These are phyloP conservation scores for Pollenia angustigena DNA, from an alignment of 2,888 invertebrate genomes.

Conservation along the genomic window DNA sequence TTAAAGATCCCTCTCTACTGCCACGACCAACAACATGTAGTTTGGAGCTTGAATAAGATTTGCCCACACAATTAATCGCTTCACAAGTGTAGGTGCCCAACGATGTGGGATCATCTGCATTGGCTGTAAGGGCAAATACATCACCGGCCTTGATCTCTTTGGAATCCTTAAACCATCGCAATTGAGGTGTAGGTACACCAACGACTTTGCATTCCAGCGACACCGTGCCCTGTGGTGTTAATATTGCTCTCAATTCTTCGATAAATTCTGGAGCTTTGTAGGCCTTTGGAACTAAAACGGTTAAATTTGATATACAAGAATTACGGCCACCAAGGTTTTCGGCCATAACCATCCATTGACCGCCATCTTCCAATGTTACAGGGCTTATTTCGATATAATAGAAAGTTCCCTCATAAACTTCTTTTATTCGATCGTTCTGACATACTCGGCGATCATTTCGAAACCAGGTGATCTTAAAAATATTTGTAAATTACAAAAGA, in stretches of 20 bases:
- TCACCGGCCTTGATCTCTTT: slow-evolving; percentile 95
- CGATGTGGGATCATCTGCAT: slow-evolving; percentile 93
- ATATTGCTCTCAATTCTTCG: slow-evolving; percentile 91
- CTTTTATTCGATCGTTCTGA: slow-evolving; percentile 90
- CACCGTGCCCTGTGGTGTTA: slow-evolving; percentile 95
- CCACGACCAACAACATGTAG: slow-evolving; percentile 92
- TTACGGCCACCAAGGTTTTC: slow-evolving; percentile 91
- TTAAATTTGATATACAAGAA: slow-evolving; percentile 90
- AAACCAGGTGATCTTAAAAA: slow-evolving; percentile 92
- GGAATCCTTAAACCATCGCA: slow-evolving; percentile 93
- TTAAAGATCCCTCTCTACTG: slow-evolving; percentile 88
- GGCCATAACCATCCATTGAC: slow-evolving; percentile 93
- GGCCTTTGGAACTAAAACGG: slow-evolving; percentile 93
- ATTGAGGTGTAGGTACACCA: slow-evolving; percentile 93
- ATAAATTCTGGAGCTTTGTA: slow-evolving; percentile 95
- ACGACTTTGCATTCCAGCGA: slow-evolving; percentile 96
- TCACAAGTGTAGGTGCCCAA: slow-evolving; percentile 95
- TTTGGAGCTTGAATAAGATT: slow-evolving; percentile 92
- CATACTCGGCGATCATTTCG: slow-evolving; percentile 91
- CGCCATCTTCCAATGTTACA: slow-evolving; percentile 92
- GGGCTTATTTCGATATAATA: slow-evolving; percentile 93
- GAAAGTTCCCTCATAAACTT: slow-evolving; percentile 93
- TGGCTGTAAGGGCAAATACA: slow-evolving; percentile 93
- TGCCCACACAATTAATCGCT: slow-evolving; percentile 95
- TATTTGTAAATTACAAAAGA: neutral